These are phyloP conservation scores for Arvicanthis niloticus DNA, from an alignment of 2,113 vertebrate species.

Conservation along the genomic window DNA sequence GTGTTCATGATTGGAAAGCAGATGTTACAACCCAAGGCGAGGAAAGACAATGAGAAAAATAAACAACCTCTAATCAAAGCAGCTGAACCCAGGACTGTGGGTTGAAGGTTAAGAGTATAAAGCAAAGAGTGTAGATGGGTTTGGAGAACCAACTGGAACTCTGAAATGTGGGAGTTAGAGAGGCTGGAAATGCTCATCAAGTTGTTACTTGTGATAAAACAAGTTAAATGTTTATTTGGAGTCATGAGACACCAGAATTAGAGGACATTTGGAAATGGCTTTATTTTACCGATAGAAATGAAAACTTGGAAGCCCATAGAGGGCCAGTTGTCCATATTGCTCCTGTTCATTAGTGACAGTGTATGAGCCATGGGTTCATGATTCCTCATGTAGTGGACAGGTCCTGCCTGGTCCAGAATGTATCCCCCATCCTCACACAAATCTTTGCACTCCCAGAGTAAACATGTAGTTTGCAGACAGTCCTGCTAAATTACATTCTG, in stretches of 20 bases:
- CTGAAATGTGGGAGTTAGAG: background rate
- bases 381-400: background rate
- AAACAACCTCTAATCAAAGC: background rate
- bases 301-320: background rate
- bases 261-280: background rate
- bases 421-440: background rate
- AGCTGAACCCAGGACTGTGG: background rate
- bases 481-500: background rate
- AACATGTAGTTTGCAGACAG: background rate
- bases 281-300: background rate
- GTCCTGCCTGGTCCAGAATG: background rate
- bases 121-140: background rate
- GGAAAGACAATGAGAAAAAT: background rate
- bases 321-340: background rate
- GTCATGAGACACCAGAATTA: background rate
- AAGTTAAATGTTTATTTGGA: slow-evolving; percentile 25
- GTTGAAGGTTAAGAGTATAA: background rate
- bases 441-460: too few relatives aligned
- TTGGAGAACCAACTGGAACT: background rate
- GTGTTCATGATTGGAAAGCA: background rate
- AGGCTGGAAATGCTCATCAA: background rate
- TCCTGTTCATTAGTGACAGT: background rate
- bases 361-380: background rate
- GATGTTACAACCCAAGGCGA: background rate
- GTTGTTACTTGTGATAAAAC: background rate